phyloP scores from a whole-genome alignment of 2,888 invertebrate genomes.

The Pedicia rivosa region DNA sequence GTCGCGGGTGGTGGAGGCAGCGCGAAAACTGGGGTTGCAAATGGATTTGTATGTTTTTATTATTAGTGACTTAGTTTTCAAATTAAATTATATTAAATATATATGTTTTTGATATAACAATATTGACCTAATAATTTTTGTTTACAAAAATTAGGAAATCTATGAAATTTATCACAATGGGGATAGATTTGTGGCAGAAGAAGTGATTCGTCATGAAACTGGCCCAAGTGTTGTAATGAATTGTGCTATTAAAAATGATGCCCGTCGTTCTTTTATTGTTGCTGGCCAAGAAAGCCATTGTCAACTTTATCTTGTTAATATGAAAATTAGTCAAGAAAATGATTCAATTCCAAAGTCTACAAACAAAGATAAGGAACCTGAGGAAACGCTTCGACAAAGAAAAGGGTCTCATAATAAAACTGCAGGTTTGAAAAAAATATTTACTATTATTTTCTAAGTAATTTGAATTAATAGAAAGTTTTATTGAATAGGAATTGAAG shows the following conservation, averaged over 20 bases:
- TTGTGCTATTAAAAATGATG: constrained; percentile 52
- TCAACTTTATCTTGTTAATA: constrained; percentile 61
- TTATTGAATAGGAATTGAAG: constrained; percentile 25
- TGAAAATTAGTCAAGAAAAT: constrained; percentile 37
- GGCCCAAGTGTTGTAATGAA: constrained; percentile 87
- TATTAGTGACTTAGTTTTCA: background rate
- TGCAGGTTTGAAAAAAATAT: constrained; percentile 17
- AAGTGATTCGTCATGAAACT: constrained; percentile 78
- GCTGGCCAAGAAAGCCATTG: constrained; percentile 89
- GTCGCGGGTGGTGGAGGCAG: constrained; percentile 97
- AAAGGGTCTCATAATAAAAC: constrained; percentile 21
- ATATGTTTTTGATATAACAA: too few relatives aligned
- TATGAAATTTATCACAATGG: constrained; percentile 82
- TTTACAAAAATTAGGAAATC: constrained; percentile 55
- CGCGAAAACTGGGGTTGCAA: constrained; percentile 91
- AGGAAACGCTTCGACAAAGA: constrained; percentile 31
- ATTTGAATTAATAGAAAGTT: too few relatives aligned
- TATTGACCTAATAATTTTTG: background rate
- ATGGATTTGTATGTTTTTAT: constrained; percentile 77
- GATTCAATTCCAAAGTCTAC: constrained; percentile 24
- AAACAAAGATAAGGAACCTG: constrained; percentile 24
- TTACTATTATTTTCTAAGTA: too few relatives aligned
- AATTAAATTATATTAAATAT: background rate
- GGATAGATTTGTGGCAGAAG: constrained; percentile 65
- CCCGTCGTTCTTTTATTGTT: constrained; percentile 58